phyloP scores from a whole-genome alignment of 2,888 invertebrate genomes.

The Campoplex capitator region DNA sequence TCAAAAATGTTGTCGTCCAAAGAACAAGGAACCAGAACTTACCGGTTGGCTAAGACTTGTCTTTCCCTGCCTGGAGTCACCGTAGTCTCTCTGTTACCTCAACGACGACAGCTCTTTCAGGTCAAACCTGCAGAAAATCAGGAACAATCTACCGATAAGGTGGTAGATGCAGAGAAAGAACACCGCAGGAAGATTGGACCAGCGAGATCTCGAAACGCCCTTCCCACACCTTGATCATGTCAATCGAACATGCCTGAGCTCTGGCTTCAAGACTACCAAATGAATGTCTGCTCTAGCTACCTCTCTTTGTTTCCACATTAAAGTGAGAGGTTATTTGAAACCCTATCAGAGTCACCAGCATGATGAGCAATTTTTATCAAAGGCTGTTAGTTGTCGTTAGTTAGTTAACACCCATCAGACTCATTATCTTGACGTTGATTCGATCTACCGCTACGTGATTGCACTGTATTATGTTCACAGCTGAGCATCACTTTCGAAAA shows the following conservation, averaged over 20 bases:
- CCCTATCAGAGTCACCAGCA: constrained; percentile 21
- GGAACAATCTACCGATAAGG: constrained; percentile 49
- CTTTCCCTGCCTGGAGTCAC: background rate
- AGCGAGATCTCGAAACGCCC: constrained; percentile 1
- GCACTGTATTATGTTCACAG: background rate
- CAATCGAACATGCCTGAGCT: constrained; percentile 40
- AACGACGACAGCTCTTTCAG: background rate
- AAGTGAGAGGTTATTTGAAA: constrained; percentile 43
- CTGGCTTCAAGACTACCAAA: constrained; percentile 59
- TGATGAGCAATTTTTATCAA: constrained; percentile 36
- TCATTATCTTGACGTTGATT: constrained; percentile 43
- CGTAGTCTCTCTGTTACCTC: constrained; percentile 8
- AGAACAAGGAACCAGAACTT: background rate
- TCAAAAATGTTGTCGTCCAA: background rate
- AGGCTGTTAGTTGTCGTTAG: constrained; percentile 54
- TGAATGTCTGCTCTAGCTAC: constrained; percentile 56
- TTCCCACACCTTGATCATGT: constrained; percentile 24
- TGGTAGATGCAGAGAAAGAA: background rate
- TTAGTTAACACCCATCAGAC: constrained; percentile 28
- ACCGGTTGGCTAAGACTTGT: constrained; percentile 13
- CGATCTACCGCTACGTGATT: background rate
- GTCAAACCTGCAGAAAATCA: constrained; percentile 35
- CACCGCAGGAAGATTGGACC: background rate
- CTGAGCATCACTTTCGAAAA: background rate
- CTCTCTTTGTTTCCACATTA: constrained; percentile 19